phyloP scores from a whole-genome alignment of 2,888 invertebrate genomes.

The Chamaedrilus cognettii region DNA sequence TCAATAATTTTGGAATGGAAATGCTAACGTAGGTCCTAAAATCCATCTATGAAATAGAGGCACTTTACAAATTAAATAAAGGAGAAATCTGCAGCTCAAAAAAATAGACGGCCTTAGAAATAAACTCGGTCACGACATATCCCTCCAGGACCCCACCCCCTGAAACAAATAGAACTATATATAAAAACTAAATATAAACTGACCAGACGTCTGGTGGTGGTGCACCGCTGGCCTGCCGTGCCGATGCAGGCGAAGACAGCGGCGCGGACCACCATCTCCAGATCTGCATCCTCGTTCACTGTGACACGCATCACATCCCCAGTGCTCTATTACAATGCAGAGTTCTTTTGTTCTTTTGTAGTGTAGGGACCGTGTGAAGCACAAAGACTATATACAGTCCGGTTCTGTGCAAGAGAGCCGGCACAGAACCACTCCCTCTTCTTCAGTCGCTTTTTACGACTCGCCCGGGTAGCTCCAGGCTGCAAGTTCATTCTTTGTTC shows the following conservation, averaged over 20 bases:
- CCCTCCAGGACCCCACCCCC: not conserved
- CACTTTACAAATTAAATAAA: too few relatives aligned
- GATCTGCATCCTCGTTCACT: slow-evolving; percentile 88
- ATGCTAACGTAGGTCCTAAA: too few relatives aligned
- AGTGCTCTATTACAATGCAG: too few relatives aligned
- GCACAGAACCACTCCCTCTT: too few relatives aligned
- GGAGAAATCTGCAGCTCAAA: not conserved
- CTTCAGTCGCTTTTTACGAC: too few relatives aligned
- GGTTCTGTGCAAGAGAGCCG: too few relatives aligned
- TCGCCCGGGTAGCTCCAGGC: too few relatives aligned
- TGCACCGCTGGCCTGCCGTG: slow-evolving; percentile 97
- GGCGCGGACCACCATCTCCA: slow-evolving; percentile 90
- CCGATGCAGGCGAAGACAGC: slow-evolving; percentile 96
- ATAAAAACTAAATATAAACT: slow-evolving; percentile 4
- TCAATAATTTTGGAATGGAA: too few relatives aligned
- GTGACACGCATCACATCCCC: slow-evolving; percentile 8
- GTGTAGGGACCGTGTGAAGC: too few relatives aligned
- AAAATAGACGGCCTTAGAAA: not conserved
- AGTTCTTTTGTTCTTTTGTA: too few relatives aligned
- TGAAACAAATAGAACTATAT: not conserved
- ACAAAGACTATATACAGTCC: too few relatives aligned
- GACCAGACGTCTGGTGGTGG: slow-evolving; percentile 75
- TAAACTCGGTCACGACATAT: not conserved
- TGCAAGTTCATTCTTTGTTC: too few relatives aligned
- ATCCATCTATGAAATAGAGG: not conserved